Evolutionary conservation across 2,113 vertebrate species (phyloP), one percentile per base, ranked within the genome.

Genomic region (Hemibates koningsi): DNA sequence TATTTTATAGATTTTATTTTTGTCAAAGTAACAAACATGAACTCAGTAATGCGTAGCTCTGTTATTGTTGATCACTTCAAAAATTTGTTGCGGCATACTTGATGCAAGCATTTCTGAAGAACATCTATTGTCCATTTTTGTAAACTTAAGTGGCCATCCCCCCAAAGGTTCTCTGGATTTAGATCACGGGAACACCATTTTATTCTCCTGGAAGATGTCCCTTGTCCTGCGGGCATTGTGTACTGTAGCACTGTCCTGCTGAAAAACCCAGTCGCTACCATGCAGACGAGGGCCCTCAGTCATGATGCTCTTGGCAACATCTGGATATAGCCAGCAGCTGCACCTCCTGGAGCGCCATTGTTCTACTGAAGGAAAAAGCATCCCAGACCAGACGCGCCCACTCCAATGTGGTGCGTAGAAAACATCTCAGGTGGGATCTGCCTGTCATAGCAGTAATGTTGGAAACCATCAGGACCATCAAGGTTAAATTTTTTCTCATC

Each of bases 351-450:
- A 61, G 5, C 3, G 3, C 59, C 59, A 34, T 63, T 63, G 29
- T 61, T 61, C 59, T 29, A 61, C 16, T 61, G 2, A 61, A 61
- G 59, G 3, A 34, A 61, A 32, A 61, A 61, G 27, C 57, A 61
- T 32, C 57, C 5, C 3, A 34, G 57, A 0, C 0, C 29, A 61
- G 27, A 61, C 0, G 16, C 1, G 16, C 29, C 16, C 57, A 34
- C 29, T 61, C 16, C 29, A 61, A 34, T 34, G 29, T 61, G 59
- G 9, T 32, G 9, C 0, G 1, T 61, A 34, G 59, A 34, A 11
- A 61, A 61, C n/a, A n/a, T n/a, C 29, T 19, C n/a, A n/a, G 29
- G 16, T 61, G 59, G 59, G 59, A 61, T 61, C 59, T 61, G 29
- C 59, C 19, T 61, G 59, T 61, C 59, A 34, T 34, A 11, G 2